phyloP scores from a whole-genome alignment of 1,140 invertebrate genomes.

The Papilio polytes region DNA sequence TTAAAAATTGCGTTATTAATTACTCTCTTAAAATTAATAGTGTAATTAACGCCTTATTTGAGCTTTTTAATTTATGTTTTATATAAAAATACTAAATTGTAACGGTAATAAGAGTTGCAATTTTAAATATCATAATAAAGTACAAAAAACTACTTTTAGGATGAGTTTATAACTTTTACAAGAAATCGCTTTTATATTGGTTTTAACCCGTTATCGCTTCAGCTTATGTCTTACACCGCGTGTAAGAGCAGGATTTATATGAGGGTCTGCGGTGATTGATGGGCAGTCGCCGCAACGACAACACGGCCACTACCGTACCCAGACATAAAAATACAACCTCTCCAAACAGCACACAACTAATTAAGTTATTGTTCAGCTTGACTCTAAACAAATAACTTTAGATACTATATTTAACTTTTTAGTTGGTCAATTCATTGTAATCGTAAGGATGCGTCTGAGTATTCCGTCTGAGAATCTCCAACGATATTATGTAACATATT shows the following conservation, averaged over 20 bases:
- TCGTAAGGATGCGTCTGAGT: no score
- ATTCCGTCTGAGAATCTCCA: no score
- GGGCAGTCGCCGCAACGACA: conserved; percentile 64
- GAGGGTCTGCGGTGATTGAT: conserved; percentile 74
- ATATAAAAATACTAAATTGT: neutral
- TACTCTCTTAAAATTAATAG: neutral
- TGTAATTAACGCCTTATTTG: neutral
- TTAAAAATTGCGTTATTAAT: neutral
- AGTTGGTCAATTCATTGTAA: no score
- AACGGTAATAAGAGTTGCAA: neutral
- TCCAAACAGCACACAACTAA: conserved; percentile 16
- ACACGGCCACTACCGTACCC: conserved; percentile 64
- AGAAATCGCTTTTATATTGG: neutral
- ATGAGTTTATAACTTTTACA: neutral
- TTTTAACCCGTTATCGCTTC: conserved; percentile 13
- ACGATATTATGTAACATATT: no score
- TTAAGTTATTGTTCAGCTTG: conserved; percentile 32
- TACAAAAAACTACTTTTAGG: neutral
- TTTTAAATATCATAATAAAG: neutral
- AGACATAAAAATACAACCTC: conserved; percentile 42
- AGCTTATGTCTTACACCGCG: conserved; percentile 50
- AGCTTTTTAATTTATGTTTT: neutral
- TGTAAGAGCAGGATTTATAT: conserved; percentile 69
- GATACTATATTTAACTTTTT: neutral
- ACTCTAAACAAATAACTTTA: neutral